phyloP scores from a whole-genome alignment of 2,113 vertebrate genomes.

The Agelaius phoeniceus region DNA sequence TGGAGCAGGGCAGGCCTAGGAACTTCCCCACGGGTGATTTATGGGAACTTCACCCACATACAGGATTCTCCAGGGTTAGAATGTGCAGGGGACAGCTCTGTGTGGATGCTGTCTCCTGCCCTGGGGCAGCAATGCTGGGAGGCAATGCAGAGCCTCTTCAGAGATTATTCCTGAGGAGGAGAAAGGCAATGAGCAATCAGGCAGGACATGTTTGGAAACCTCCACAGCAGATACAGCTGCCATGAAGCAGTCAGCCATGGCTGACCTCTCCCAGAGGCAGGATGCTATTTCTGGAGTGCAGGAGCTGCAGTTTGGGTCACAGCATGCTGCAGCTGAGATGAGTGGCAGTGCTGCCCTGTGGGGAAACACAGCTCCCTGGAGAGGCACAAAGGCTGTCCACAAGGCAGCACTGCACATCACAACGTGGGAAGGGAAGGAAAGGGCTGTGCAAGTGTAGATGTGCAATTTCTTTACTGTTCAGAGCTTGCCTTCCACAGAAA shows the following conservation, averaged over 20 bases:
- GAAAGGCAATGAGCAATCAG: background rate
- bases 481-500: background rate
- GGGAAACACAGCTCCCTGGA: background rate
- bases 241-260: background rate
- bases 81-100: background rate
- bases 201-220: background rate
- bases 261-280: background rate
- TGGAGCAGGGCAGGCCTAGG: background rate
- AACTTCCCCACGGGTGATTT: background rate
- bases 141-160: background rate
- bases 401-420: background rate
- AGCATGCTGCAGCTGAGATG: fast-evolving
- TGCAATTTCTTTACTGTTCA: background rate
- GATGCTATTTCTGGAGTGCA: background rate
- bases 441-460: background rate
- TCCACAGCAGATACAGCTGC: background rate
- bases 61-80: background rate
- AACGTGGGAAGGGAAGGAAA: background rate
- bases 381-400: background rate
- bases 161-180: fast-evolving
- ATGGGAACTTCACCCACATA: background rate
- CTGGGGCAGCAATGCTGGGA: background rate
- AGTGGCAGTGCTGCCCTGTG: background rate
- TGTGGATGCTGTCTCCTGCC: fast-evolving
- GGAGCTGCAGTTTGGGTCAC: background rate